phyloP scores from a whole-genome alignment of 2,113 vertebrate species.

The Gymnocephalus cernua region DNA sequence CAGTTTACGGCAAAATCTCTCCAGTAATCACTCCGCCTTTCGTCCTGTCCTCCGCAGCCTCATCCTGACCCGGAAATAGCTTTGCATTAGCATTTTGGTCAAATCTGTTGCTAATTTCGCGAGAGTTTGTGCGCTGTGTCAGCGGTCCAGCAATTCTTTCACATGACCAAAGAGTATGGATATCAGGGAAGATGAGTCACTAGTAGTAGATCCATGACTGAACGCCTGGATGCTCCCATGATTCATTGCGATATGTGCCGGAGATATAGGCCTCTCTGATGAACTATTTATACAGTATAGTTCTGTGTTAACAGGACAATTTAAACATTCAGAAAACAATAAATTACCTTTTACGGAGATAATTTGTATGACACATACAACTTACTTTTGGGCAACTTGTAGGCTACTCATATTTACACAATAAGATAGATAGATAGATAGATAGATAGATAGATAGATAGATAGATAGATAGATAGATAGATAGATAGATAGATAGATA shows the following conservation, averaged over 20 bases:
- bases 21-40: constrained; percentile 21
- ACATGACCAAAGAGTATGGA: constrained; percentile 25
- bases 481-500: too few species aligned
- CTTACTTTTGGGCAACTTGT: too few species aligned
- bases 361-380: not conserved
- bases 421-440: too few species aligned
- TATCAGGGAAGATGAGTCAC: not conserved
- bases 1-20: not conserved
- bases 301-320: not conserved
- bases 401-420: not conserved
- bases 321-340: too few species aligned
- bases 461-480: too few species aligned
- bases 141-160: constrained; percentile 1
- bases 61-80: constrained; percentile 54
- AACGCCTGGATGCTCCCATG: not conserved
- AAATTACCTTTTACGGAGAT: too few species aligned
- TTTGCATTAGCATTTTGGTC: not conserved
- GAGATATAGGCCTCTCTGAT: constrained; percentile 1
- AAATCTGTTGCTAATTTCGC: constrained; percentile 48
- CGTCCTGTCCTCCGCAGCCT: constrained; percentile 24
- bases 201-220: rapidly evolving
- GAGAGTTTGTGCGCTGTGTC: constrained; percentile 65
- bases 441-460: too few species aligned
- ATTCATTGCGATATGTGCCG: constrained; percentile 13
- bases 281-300: not conserved